These are phyloP conservation scores for Pocillopora grandis DNA, from an alignment of 92 coral and sea anemone species.

Conservation along the genomic window DNA sequence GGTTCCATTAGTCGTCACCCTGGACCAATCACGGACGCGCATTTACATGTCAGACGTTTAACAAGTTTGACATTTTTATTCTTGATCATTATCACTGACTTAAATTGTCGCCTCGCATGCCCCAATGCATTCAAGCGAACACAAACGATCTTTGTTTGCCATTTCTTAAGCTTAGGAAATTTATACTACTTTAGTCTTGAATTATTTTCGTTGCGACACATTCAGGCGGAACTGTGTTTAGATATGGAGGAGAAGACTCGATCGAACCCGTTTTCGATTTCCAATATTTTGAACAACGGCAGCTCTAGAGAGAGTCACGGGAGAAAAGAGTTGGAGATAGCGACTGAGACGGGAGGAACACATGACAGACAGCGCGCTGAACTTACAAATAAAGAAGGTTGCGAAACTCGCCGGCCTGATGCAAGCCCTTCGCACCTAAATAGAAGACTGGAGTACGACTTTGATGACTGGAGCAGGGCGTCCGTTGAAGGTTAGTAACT, in stretches of 20 bases:
- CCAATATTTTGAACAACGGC: constrained; percentile 78
- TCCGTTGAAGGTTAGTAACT: constrained; percentile 45
- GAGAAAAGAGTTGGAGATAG: constrained; percentile 44
- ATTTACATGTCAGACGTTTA: constrained; percentile 94
- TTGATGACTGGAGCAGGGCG: constrained; percentile 43
- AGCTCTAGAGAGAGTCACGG: constrained; percentile 53
- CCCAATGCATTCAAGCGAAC: constrained; percentile 89
- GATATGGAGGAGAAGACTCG: constrained; percentile 89
- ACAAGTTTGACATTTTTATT: constrained; percentile 99
- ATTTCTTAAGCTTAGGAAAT: constrained; percentile 81
- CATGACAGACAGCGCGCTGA: constrained; percentile 37
- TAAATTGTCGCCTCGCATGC: constrained; percentile 99
- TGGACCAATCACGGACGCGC: constrained; percentile 80
- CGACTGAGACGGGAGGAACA: constrained; percentile 58
- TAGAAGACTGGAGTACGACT: constrained; percentile 35
- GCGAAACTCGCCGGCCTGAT: constrained; percentile 24
- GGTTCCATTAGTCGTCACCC: constrained; percentile 89
- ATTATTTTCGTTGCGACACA: constrained; percentile 58
- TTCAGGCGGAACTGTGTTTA: constrained; percentile 42
- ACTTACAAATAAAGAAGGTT: constrained; percentile 13
- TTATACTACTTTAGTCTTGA: constrained; percentile 66
- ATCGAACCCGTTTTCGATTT: constrained; percentile 94
- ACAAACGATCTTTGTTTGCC: constrained; percentile 99
- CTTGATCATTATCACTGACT: constrained; percentile 99
- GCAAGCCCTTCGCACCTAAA: constrained; percentile 22